phyloP scores from a whole-genome alignment of 2,888 invertebrate species.

The Muschampia staudingeri region DNA sequence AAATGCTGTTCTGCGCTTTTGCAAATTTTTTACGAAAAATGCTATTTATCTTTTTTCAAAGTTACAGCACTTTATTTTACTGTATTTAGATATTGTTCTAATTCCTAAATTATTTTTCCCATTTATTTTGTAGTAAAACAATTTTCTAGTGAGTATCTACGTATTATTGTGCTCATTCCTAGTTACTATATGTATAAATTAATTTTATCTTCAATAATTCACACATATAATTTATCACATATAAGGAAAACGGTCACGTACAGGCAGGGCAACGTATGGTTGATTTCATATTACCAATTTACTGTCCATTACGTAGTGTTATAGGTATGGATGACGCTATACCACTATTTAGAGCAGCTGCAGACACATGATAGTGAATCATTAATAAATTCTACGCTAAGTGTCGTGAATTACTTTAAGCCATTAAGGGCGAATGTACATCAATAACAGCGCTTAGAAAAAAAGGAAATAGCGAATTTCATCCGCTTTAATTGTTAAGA shows the following conservation, averaged over 20 bases:
- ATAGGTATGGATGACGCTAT: slow-evolving; percentile 70
- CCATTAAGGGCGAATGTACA: slow-evolving; percentile 32
- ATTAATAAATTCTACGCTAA: slow-evolving; percentile 74
- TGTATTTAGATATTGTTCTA: no score
- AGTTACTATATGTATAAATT: not conserved
- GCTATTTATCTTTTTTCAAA: no score
- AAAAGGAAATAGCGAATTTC: not conserved
- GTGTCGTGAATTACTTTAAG: slow-evolving; percentile 69
- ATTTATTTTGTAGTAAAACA: no score
- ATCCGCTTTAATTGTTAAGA: not conserved
- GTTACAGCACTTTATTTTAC: no score
- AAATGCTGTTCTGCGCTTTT: not conserved
- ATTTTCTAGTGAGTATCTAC: no score
- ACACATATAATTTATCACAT: not conserved
- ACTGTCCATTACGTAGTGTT: slow-evolving; percentile 53
- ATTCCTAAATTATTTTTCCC: not conserved
- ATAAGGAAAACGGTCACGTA: slow-evolving; percentile 56
- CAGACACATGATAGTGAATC: slow-evolving; percentile 74
- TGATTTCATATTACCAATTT: slow-evolving; percentile 60
- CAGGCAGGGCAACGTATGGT: slow-evolving; percentile 55
- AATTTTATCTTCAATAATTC: not conserved
- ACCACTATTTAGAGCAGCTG: slow-evolving; percentile 70
- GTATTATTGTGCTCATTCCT: no score
- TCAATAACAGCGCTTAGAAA: not conserved
- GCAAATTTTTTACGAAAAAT: no score